Conservation (phyloP, 2,113 vertebrate genomes). For the Takifugu bimaculatus region DNA sequence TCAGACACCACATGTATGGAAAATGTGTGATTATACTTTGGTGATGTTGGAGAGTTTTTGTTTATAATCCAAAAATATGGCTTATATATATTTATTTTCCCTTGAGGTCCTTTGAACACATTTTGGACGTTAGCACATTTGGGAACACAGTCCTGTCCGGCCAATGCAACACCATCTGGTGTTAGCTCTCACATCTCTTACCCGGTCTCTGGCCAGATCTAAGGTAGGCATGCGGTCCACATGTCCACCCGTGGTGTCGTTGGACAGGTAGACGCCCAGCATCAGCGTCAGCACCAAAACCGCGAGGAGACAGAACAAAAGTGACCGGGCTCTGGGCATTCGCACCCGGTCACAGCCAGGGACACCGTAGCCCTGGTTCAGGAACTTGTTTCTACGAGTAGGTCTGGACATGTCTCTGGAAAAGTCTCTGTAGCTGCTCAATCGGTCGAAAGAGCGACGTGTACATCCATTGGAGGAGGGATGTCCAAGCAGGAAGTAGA, state of each 20-base stretch:
- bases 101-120: background rate
- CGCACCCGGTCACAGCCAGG: slow-evolving; percentile 53
- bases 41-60: background rate
- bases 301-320: slow-evolving; percentile 66
- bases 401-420: slow-evolving; percentile 66
- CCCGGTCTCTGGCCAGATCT: slow-evolving; percentile 67
- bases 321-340: slow-evolving; percentile 56
- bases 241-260: slow-evolving; percentile 28
- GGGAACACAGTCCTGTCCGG: too few species aligned
- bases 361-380: slow-evolving; percentile 47
- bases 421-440: background rate
- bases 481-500: slow-evolving; percentile 38
- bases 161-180: background rate
- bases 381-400: slow-evolving; percentile 59
- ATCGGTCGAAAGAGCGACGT: slow-evolving; percentile 44
- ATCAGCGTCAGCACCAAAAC: slow-evolving; percentile 64
- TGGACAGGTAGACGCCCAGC: slow-evolving; percentile 68
- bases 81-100: background rate
- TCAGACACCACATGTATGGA: too few species aligned
- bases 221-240: slow-evolving; percentile 23
- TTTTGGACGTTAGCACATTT: too few species aligned
- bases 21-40: too few species aligned
- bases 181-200: slow-evolving; percentile 26
- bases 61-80: background rate
- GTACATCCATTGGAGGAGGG: slow-evolving; percentile 30